A percentile compares a stretch with the other conserved stretches of the same genome.
These are phyloP conservation scores for Hermaeophaga mercurialis DNA, from an alignment of 2,888 invertebrate species.

Conservation along the genomic window DNA sequence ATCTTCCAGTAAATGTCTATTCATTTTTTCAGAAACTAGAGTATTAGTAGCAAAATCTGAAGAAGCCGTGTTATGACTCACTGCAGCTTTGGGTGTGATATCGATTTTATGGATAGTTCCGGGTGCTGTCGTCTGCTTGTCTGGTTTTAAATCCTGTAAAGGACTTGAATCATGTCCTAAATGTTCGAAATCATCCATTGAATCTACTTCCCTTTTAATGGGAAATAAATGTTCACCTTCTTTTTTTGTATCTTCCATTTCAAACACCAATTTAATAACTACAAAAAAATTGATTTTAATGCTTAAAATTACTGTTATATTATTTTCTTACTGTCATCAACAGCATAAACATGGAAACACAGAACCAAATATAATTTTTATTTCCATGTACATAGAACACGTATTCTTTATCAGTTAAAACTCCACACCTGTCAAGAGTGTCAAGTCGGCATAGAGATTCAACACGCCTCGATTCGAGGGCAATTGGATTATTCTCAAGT, in stretches of 20 bases:
- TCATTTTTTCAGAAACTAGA: constrained; percentile 45
- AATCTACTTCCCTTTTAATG: constrained; percentile 66
- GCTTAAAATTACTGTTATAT: no score
- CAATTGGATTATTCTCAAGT: no score
- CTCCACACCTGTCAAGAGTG: no score
- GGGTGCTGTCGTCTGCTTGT: constrained; percentile 41
- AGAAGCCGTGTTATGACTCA: constrained; percentile 41
- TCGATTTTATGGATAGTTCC: constrained; percentile 51
- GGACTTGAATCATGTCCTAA: constrained; percentile 66
- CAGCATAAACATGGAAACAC: no score
- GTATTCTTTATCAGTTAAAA: no score
- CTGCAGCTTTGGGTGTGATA: constrained; percentile 55
- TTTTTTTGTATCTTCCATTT: constrained; percentile 35
- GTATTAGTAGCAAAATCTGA: constrained; percentile 38
- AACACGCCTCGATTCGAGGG: no score
- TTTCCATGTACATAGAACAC: no score
- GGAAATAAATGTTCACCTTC: constrained; percentile 23
- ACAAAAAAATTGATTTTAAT: no score
- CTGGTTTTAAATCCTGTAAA: constrained; percentile 49
- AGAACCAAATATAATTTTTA: no score
- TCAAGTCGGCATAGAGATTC: no score
- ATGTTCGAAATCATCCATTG: constrained; percentile 77
- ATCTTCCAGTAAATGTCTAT: constrained; percentile 54
- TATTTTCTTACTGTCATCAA: no score
- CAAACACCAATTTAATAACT: no score